Base-by-base conservation (phyloP, 2,113 vertebrate genomes). In the Dicerorhinus sumatrensis region DNA sequence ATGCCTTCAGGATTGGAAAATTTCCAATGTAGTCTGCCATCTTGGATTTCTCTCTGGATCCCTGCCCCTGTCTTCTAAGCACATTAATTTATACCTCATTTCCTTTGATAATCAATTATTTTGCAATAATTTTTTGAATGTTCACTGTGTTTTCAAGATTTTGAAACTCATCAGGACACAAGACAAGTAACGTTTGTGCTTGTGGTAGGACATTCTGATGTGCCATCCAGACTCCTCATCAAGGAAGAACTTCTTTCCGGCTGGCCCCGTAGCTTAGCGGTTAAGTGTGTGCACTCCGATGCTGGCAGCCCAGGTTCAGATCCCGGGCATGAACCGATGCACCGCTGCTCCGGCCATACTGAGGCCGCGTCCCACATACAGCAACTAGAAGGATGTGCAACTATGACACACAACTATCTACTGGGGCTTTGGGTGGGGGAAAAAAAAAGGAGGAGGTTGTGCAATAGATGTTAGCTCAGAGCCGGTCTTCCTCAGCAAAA, bases 141-240 rank as follows among this genome's bases (percentile, higher is more conserved):
- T 27, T 56, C 82, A 7, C 2, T 62, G 2, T 27, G 6, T 27
- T 39, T 67, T 76, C 58, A 51, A 84, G 63, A 48, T 21, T 75
- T 83, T 77, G 20, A 79, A 82, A 62, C 8, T 65, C 72, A 72
- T 1, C 9, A 20, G 23, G 46, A 85, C 8, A 36, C 9, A 72
- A 80, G 54, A 16, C 20, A 60, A 96, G 60, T 42, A 73, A 69
- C 54, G 1, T 65, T 14, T 85, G 20, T 51, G 14, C 36, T 84
- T 56, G 4, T 25, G 48, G 5, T 42, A 23, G 0, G 33, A 33
- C 20, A 13, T 60, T 7, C 0, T 18, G 14, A 67, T 2, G 16
- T 58, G 2, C 4, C 48, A 29, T 7, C 14, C 8, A 90, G 81
- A 58, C 2, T 3, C 17, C 12, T 33, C 17, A 75, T 13, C 23